Base-by-base conservation (phyloP, 2,888 invertebrate species). In the Drosophila mettleri region DNA sequence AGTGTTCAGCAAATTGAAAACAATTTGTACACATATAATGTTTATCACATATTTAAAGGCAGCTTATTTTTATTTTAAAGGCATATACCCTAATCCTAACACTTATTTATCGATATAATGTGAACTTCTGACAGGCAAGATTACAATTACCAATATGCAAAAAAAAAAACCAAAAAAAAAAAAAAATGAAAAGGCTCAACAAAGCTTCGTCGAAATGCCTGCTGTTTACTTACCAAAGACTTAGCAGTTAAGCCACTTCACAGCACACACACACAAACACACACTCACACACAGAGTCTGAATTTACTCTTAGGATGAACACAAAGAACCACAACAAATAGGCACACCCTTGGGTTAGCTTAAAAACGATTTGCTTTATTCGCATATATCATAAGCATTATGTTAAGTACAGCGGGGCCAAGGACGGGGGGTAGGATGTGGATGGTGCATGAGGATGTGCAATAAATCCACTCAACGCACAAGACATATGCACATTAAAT, bases 401-500 rank as follows among this genome's bases (percentile, higher is more conserved):
- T 86, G 81, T 74, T 88, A 87, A 85, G 76, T 71, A 85, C 67
- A 52, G 53, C 29, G 59, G 54, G 51, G 43, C 45, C 16, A 38
- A 49, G 62, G 69, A 64, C 54, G 33, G 46, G 5, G 20, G 14
- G 3, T 12, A 20, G 38, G 2, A 0, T n/a, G n/a, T 20, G n/a
- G 33, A 16, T 18, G 58, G 62, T 61, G 51, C 31, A 59, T 33
- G 53, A 59, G 85, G 87, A 81, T 78, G 58, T 61, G 74, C 76
- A 74, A 74, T 86, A 86, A 86, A 88, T 83, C 84, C 83, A 77
- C 82, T 87, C 82, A 69, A 69, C 63, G 66, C 82, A 69, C 60
- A 80, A 80, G 78, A 74, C 86, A 88, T 88, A 88, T 88, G 83
- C 83, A 86, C 83, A 83, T 83, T 83, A 83, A 88, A 88, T 83